Base-by-base conservation (phyloP, 1,140 invertebrate species). In the Battus philenor region DNA sequence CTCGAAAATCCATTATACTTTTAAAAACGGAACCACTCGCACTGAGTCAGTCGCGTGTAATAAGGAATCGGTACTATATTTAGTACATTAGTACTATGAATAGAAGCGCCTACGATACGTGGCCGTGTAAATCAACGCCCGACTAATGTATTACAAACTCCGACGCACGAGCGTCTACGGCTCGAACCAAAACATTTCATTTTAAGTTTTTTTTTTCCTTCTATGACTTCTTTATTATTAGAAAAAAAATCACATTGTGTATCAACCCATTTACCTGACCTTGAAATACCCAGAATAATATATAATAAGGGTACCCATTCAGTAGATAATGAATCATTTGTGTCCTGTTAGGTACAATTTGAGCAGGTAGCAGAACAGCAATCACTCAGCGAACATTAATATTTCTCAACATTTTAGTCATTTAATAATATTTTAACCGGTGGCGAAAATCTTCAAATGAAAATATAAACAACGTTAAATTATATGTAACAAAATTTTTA, bases 81-180 rank as follows among this genome's bases (percentile, higher is more conserved):
- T 83, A 83, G 79, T 75, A 60, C 59, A 78, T 79, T 70, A 68
- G 67, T 65, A 72, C 74, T 80, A 79, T 80, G 74, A 83, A 83
- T 80, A 83, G 79, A 79, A 57, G 64, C 76, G 68, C 65, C 70
- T 69, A 75, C 76, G 69, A 68, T 70, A 62, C 64, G 58, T 55
- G 61, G 70, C 59, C 59, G 59, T 73, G 75, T 80, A 77, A 77
- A 82, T 82, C 78, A 79, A 78, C 78, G 67, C 69, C 50, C 60
- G 50, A 51, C 75, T 82, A 80, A 82, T 79, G 76, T 75, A 75
- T 70, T 79, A 77, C 67, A 69, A 71, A 60, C 73, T 63, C n/a
- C 64, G 60, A 66, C 67, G 70, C 61, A 61, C 50, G 45, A 20
- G 47, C 50, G 56, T 60, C 48, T 50, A 44, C 54, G 38, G 43